Conservation (phyloP, 2,113 vertebrate species). For the Galeopterus variegatus region DNA sequence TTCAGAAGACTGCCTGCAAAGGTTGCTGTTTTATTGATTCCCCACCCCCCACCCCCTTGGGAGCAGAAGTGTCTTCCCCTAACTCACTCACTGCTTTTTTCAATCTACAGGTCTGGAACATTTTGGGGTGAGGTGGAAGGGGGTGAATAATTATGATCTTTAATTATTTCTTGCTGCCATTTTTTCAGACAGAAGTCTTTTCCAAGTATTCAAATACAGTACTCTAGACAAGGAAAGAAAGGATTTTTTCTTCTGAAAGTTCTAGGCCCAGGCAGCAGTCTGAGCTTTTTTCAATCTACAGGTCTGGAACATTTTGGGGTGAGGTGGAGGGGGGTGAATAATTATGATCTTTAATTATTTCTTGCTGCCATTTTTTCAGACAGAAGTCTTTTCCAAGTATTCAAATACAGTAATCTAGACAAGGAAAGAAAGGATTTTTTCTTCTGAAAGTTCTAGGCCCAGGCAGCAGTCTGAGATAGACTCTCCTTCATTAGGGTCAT, state of each 20-base stretch:
- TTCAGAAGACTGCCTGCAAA: constrained; percentile 73
- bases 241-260: background rate
- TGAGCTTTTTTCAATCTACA: no score
- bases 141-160: background rate
- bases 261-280: background rate
- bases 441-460: background rate
- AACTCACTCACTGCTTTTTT: constrained; percentile 55
- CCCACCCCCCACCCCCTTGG: background rate
- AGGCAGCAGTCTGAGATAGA: background rate
- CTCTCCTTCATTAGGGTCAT: background rate
- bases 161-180: constrained; percentile 27
- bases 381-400: background rate
- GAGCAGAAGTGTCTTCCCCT: constrained; percentile 32
- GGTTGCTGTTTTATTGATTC: constrained; percentile 71
- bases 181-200: constrained; percentile 31
- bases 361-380: constrained; percentile 21
- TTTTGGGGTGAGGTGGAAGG: background rate
- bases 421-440: background rate
- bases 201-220: background rate
- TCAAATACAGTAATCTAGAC: background rate
- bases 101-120: constrained; percentile 4
- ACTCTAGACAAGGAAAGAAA: background rate
- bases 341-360: background rate
- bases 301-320: no score
- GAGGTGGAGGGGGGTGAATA: background rate